phyloP scores from a whole-genome alignment of 2,888 invertebrate genomes.

The Phaedon cochleariae region DNA sequence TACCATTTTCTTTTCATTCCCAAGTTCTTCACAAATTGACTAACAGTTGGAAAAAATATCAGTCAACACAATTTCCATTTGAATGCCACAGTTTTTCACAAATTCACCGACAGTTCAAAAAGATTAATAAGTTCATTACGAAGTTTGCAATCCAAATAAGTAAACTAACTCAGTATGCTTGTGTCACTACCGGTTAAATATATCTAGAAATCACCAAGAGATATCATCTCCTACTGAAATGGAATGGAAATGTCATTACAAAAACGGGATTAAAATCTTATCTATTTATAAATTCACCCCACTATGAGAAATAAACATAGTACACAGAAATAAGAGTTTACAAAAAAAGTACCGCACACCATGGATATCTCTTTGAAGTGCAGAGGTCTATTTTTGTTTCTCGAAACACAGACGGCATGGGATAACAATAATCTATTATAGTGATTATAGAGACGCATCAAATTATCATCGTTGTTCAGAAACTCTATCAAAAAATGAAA shows the following conservation, averaged over 20 bases:
- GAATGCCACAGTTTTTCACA: too few species aligned
- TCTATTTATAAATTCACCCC: constrained; percentile 53
- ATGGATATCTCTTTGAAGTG: constrained; percentile 30
- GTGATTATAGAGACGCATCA: too few species aligned
- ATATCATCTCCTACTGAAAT: constrained; percentile 16
- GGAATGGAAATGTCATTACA: constrained; percentile 37
- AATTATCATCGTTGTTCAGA: too few species aligned
- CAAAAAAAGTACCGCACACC: constrained; percentile 36
- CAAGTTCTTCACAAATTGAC: too few species aligned
- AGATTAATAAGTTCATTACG: too few species aligned
- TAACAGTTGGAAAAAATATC: too few species aligned
- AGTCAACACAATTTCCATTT: too few species aligned
- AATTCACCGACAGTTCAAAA: too few species aligned
- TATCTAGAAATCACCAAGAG: constrained; percentile 4
- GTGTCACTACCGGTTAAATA: neutral
- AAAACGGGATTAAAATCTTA: constrained; percentile 30
- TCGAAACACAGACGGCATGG: constrained; percentile 4
- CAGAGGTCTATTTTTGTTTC: constrained; percentile 29
- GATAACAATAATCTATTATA: constrained; percentile 17
- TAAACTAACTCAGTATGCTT: neutral
- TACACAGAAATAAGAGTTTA: constrained; percentile 9
- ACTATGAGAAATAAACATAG: constrained; percentile 36
- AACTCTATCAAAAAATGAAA: too few species aligned
- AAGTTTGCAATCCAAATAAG: too few species aligned
- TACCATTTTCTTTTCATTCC: too few species aligned